A percentile compares a stretch with the other conserved stretches of the same genome.
Evolutionary conservation across 2,888 invertebrate species (phyloP).

Genomic region (Troglohyphantes excavatus): DNA sequence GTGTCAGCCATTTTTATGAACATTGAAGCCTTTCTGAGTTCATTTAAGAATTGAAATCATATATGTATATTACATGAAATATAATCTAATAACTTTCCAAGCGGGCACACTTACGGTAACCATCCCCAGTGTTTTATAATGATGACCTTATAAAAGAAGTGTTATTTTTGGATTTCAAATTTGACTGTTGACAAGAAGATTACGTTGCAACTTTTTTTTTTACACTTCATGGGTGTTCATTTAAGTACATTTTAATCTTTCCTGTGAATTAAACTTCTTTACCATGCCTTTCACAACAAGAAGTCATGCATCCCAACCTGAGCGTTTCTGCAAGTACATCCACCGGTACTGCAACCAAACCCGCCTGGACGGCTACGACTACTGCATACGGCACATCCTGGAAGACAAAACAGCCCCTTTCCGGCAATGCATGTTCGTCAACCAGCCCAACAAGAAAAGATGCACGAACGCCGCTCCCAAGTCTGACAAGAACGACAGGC

Average conservation of each 20-base stretch:
- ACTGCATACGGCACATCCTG: constrained; percentile 92
- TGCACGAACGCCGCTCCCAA: constrained; percentile 91
- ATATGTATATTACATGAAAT: too few species aligned
- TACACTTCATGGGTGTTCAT: too few species aligned
- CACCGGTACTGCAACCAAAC: constrained; percentile 83
- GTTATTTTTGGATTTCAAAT: too few species aligned
- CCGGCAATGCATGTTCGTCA: constrained; percentile 89
- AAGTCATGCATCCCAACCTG: constrained; percentile 38
- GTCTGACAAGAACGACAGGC: constrained; percentile 88
- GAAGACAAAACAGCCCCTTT: constrained; percentile 92
- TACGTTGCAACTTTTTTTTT: background rate
- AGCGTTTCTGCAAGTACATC: constrained; percentile 80
- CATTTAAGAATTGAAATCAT: too few species aligned
- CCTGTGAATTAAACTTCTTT: background rate
- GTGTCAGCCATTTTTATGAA: too few species aligned
- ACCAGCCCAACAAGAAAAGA: constrained; percentile 87
- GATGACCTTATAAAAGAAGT: too few species aligned
- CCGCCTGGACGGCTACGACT: constrained; percentile 88
- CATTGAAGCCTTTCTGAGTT: too few species aligned
- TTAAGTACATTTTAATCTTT: too few species aligned
- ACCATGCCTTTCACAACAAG: constrained; percentile 13
- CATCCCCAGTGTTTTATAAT: too few species aligned
- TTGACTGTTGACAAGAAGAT: background rate
- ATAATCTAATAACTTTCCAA: too few species aligned
- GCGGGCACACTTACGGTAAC: too few species aligned